A percentile compares a stretch with the other conserved stretches of the same genome.
Conservation (phyloP, 1,140 invertebrate species). For the Lordiphosa collinella region DNA sequence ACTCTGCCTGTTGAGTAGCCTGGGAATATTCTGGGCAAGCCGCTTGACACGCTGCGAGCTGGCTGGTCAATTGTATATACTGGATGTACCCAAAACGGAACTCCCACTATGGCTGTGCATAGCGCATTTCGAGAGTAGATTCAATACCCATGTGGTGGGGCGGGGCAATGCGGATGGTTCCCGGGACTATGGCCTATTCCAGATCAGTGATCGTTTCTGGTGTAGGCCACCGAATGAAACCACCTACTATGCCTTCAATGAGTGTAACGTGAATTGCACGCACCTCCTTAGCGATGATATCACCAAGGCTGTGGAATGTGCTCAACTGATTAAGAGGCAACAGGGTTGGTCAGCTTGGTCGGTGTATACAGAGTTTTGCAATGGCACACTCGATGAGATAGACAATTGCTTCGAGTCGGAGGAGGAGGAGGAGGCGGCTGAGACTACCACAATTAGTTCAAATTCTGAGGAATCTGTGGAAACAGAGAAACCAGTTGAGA, state of each 20-base stretch:
- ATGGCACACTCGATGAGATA: constrained; percentile 44
- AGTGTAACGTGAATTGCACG: constrained; percentile 68
- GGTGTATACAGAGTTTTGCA: constrained; percentile 82
- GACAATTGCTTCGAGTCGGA: constrained; percentile 53
- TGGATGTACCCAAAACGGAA: constrained; percentile 65
- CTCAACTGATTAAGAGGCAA: constrained; percentile 46
- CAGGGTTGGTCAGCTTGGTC: constrained; percentile 87
- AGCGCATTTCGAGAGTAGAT: constrained; percentile 65
- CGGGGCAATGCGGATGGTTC: constrained; percentile 62
- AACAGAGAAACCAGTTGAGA: too few species aligned
- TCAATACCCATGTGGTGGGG: constrained; percentile 63
- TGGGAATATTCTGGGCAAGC: constrained; percentile 23
- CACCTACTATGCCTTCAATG: constrained; percentile 54
- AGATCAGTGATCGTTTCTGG: constrained; percentile 78
- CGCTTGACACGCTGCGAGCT: constrained; percentile 82
- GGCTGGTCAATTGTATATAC: constrained; percentile 58
- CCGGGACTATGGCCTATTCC: constrained; percentile 74
- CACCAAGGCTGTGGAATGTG: constrained; percentile 63
- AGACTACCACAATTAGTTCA: background rate
- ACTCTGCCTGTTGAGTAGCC: constrained; percentile 8
- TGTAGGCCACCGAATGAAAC: constrained; percentile 58
- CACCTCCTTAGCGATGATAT: constrained; percentile 65
- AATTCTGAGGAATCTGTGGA: too few species aligned
- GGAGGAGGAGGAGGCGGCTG: constrained; percentile 17
- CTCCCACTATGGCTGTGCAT: constrained; percentile 64